A percentile compares a stretch with the other conserved stretches of the same genome.
These are phyloP conservation scores for Carduelis carduelis DNA, from an alignment of 2,797 vertebrate genomes.

Conservation along the genomic window DNA sequence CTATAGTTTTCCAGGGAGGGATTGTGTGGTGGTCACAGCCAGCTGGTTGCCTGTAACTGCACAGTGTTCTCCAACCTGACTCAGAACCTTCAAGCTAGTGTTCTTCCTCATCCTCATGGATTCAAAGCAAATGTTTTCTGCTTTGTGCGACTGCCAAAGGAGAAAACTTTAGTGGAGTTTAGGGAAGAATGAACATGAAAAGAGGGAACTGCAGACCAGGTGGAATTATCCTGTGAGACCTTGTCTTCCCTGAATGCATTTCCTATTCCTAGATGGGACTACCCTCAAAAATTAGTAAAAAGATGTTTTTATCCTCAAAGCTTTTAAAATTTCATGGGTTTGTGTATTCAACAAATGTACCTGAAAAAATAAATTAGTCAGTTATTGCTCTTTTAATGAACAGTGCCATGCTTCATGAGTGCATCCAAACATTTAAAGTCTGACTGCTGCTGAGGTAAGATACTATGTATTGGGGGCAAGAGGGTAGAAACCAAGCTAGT, in stretches of 20 bases:
- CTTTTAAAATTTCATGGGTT: neutral
- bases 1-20: neutral
- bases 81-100: neutral
- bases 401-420: neutral
- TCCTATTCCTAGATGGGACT: neutral
- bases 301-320: neutral
- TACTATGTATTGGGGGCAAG: neutral
- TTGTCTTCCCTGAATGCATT: neutral
- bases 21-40: neutral
- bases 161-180: neutral
- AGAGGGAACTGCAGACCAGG: neutral
- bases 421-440: neutral
- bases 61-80: neutral
- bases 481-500: neutral
- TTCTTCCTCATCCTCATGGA: neutral
- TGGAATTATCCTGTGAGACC: neutral
- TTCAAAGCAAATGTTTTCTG: neutral
- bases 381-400: neutral
- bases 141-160: neutral
- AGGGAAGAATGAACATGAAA: neutral
- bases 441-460: neutral
- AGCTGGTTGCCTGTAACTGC: neutral
- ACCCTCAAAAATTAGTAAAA: neutral
- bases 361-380: neutral
- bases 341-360: neutral